These are phyloP conservation scores for Brienomyrus longianalis DNA, from an alignment of 2,113 vertebrate genomes.

Conservation along the genomic window DNA sequence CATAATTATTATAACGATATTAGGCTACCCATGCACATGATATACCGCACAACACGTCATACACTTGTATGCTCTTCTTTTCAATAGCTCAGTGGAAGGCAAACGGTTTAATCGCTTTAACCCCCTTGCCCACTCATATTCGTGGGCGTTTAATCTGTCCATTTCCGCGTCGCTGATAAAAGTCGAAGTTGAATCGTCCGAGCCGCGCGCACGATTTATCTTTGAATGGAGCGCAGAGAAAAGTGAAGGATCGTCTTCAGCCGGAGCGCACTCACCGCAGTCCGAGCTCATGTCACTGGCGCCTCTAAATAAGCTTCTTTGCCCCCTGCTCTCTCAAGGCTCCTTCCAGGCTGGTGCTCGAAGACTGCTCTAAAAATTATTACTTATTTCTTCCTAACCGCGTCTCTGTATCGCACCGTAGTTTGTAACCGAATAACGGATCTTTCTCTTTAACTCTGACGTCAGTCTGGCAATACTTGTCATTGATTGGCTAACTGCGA, in stretches of 20 bases:
- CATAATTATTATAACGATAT: neutral
- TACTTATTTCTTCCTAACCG: neutral
- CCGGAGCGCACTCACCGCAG: slow-evolving; percentile 6
- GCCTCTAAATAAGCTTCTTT: neutral
- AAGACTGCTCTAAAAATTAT: neutral
- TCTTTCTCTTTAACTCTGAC: slow-evolving; percentile 62
- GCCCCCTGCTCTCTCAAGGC: neutral
- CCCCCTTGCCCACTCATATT: neutral
- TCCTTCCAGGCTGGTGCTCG: neutral
- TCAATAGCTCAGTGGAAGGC: neutral
- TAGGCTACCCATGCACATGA: neutral
- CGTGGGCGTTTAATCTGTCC: neutral
- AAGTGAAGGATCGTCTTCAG: neutral
- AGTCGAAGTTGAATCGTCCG: neutral
- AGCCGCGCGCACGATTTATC: too few species aligned
- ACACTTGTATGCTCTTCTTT: neutral
- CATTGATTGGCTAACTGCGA: slow-evolving; percentile 46
- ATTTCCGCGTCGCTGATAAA: neutral
- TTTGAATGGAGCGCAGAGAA: neutral
- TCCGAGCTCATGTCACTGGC: neutral
- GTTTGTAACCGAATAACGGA: slow-evolving; percentile 51
- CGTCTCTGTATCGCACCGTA: slow-evolving; percentile 35
- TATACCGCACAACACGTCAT: neutral
- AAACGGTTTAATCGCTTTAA: neutral
- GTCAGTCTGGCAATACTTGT: slow-evolving; percentile 33